Conservation (phyloP, 2,888 invertebrate genomes). For the Alviniconcha strummeri region DNA sequence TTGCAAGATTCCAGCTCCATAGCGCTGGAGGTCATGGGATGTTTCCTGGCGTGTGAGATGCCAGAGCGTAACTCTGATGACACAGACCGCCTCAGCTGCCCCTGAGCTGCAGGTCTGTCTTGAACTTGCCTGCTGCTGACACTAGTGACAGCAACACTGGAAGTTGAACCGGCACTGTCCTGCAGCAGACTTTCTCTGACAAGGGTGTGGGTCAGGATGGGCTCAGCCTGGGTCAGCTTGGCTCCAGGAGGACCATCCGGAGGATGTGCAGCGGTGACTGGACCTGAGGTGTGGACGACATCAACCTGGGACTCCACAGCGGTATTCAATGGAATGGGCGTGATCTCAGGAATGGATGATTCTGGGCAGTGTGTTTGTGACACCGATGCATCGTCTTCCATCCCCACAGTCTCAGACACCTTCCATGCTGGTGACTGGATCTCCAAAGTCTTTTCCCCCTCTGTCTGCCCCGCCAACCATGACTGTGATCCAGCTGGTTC, state of each 20-base stretch:
- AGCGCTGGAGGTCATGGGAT: background rate
- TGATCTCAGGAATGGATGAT: background rate
- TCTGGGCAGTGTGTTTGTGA: background rate
- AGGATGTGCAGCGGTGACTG: background rate
- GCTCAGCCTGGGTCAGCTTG: background rate
- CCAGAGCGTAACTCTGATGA: background rate
- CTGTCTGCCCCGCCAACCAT: too few relatives aligned
- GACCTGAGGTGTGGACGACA: background rate
- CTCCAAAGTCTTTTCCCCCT: background rate
- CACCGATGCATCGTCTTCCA: background rate
- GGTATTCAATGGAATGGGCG: background rate
- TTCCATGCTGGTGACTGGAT: background rate
- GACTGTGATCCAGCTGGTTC: background rate
- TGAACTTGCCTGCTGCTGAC: background rate
- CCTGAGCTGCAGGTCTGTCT: background rate
- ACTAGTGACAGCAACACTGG: background rate
- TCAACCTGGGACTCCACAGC: background rate
- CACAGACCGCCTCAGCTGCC: background rate
- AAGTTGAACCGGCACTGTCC: background rate
- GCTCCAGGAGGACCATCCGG: background rate
- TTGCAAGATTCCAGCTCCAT: background rate
- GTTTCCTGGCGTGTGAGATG: too few relatives aligned
- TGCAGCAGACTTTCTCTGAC: constrained; percentile 12
- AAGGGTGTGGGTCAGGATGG: background rate
- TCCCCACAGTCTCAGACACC: too few relatives aligned